phyloP scores from a whole-genome alignment of 1,140 invertebrate species.

The Marisa cornuarietis region DNA sequence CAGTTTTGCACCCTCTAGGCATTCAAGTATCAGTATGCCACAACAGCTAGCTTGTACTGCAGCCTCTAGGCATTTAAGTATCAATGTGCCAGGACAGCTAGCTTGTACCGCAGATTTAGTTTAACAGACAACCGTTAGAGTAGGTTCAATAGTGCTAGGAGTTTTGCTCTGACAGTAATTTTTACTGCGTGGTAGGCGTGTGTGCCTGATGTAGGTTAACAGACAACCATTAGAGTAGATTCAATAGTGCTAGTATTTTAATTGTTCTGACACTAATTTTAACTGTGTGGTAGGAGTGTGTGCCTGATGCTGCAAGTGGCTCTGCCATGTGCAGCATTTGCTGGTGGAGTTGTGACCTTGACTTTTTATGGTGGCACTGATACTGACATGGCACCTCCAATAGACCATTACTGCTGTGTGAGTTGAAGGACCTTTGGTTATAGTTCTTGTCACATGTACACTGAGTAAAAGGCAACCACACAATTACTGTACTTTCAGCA shows the following conservation, averaged over 20 bases:
- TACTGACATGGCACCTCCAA: slow-evolving; percentile 73
- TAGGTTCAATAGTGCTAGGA: too few species aligned
- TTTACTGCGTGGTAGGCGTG: slow-evolving; percentile 67
- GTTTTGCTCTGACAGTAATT: not conserved
- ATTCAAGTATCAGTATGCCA: too few species aligned
- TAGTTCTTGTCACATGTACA: not conserved
- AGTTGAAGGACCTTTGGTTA: slow-evolving; percentile 4
- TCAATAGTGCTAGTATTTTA: not conserved
- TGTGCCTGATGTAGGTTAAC: slow-evolving; percentile 68
- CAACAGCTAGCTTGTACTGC: too few species aligned
- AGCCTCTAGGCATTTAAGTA: too few species aligned
- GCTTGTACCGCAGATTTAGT: too few species aligned
- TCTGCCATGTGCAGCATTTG: slow-evolving; percentile 80
- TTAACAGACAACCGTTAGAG: too few species aligned
- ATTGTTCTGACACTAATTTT: not conserved
- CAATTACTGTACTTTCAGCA: not conserved
- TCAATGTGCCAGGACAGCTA: too few species aligned
- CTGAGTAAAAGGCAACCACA: not conserved
- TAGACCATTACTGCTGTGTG: slow-evolving; percentile 23
- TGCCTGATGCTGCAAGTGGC: slow-evolving; percentile 81
- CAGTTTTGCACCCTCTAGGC: too few species aligned
- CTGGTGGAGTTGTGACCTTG: slow-evolving; percentile 65
- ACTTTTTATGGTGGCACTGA: slow-evolving; percentile 85
- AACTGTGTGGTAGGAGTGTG: slow-evolving; percentile 70
- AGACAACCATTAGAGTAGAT: too few species aligned